Percentiles rank a stretch among this genome's conserved stretches.
Conservation (phyloP, 2,113 vertebrate genomes). For the Jacana jacana region DNA sequence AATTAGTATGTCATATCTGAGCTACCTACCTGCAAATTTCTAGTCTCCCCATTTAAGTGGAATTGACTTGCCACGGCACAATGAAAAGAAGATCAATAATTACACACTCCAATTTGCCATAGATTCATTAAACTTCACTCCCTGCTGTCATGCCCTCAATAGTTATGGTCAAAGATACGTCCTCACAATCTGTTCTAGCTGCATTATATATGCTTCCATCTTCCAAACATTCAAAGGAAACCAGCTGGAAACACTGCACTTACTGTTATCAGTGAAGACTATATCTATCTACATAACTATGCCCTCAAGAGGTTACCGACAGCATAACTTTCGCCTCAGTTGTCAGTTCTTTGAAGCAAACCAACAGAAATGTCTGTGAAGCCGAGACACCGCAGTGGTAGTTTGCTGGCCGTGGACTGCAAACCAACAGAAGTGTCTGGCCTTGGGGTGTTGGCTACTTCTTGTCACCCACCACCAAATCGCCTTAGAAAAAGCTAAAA, state of each 20-base stretch:
- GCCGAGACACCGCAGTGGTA: background rate
- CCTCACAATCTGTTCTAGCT: background rate
- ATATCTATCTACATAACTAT: conserved; percentile 29
- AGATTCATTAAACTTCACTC: conserved; percentile 48
- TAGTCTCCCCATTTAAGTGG: background rate
- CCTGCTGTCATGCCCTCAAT: conserved; percentile 1
- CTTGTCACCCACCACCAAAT: background rate
- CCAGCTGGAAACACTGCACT: background rate
- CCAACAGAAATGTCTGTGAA: background rate
- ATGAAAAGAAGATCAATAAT: conserved; percentile 43
- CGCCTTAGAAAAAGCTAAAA: background rate
- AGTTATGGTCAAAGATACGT: background rate
- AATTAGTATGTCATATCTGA: conserved; percentile 19
- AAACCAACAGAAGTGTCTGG: background rate
- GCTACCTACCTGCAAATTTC: conserved; percentile 6
- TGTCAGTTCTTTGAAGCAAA: background rate
- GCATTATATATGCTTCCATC: background rate
- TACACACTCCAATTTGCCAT: background rate
- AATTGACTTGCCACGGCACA: conserved; percentile 20
- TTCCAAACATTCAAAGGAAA: background rate
- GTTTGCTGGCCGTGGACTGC: background rate
- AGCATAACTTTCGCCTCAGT: conserved; percentile 6
- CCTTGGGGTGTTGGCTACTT: background rate
- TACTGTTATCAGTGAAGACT: background rate
- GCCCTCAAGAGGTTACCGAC: conserved; percentile 49